These are phyloP conservation scores for Paralichthys olivaceus DNA, from an alignment of 2,113 vertebrate species.

Conservation along the genomic window DNA sequence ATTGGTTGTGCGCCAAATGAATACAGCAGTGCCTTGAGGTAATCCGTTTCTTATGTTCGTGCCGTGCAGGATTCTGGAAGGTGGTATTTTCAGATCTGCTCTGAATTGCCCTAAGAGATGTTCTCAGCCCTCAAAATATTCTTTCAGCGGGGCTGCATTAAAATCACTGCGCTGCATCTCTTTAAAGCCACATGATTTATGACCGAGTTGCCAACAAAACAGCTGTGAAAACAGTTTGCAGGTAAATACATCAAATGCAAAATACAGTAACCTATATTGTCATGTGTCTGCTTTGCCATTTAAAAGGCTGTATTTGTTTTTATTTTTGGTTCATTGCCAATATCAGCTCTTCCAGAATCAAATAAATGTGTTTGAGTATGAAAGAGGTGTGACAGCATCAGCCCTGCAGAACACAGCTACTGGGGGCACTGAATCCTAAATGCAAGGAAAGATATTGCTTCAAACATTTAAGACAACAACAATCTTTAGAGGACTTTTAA, in stretches of 20 bases:
- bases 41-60: constrained; percentile 53
- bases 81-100: constrained; percentile 57
- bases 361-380: constrained; percentile 11
- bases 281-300: constrained; percentile 5
- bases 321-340: constrained; percentile 11
- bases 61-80: constrained; percentile 43
- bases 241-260: constrained; percentile 25
- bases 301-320: constrained; percentile 8
- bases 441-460: constrained; percentile 7
- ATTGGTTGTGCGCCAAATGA: constrained; percentile 30
- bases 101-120: constrained; percentile 52
- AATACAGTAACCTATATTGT: constrained; percentile 6
- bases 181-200: constrained; percentile 61
- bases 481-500: neutral
- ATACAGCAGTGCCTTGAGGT: constrained; percentile 47
- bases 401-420: constrained; percentile 5
- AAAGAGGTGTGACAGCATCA: constrained; percentile 9
- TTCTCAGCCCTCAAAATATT: constrained; percentile 59
- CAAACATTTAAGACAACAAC: neutral
- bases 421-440: neutral
- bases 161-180: constrained; percentile 48
- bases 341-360: neutral
- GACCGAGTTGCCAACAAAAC: constrained; percentile 34
- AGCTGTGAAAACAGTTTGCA: constrained; percentile 32
- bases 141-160: constrained; percentile 33